These are phyloP conservation scores for Steinernema scapterisci DNA, from an alignment of 2,888 invertebrate genomes.

Conservation along the genomic window DNA sequence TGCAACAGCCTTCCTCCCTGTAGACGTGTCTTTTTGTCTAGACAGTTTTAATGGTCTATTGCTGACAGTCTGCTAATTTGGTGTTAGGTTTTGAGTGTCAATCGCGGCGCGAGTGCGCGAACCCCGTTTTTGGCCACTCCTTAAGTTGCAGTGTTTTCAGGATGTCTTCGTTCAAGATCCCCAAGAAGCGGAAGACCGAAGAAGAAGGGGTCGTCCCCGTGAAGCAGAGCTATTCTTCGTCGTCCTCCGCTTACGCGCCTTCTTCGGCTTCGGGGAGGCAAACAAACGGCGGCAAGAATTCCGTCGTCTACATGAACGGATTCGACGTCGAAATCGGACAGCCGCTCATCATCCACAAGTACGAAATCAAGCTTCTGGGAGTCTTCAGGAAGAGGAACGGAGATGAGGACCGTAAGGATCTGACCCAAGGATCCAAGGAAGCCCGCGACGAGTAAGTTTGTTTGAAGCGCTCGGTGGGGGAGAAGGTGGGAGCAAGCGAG, in stretches of 20 bases:
- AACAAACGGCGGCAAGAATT: neutral
- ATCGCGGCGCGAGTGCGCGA: too few species aligned
- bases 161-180: neutral
- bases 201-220: neutral
- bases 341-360: neutral
- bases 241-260: neutral
- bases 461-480: too few species aligned
- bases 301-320: constrained; percentile 3
- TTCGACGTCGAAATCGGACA: neutral
- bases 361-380: neutral
- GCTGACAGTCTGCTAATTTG: too few species aligned
- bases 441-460: neutral
- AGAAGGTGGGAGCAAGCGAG: too few species aligned
- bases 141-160: too few species aligned
- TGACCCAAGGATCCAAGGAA: neutral
- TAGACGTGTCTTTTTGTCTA: too few species aligned
- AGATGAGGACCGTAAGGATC: neutral
- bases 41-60: too few species aligned
- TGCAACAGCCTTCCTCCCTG: too few species aligned
- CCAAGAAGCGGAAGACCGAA: neutral
- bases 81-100: too few species aligned
- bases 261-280: neutral
- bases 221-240: neutral
- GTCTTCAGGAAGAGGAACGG: neutral
- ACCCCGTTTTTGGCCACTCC: too few species aligned